Evolutionary conservation across 2,888 invertebrate genomes (phyloP).

Genomic region (Petrophora chlorosata): DNA sequence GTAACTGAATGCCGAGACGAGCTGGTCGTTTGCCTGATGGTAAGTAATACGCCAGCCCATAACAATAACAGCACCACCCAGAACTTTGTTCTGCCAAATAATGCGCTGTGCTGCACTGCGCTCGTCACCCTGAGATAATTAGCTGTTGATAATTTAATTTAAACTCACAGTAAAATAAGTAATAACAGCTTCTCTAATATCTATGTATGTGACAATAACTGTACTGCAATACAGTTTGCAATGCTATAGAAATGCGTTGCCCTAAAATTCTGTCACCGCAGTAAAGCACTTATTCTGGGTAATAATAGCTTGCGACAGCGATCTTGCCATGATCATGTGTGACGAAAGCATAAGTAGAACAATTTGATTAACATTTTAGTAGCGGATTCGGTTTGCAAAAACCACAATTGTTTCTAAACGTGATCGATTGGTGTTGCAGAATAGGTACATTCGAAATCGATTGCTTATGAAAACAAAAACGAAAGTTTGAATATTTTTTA

Average conservation of each 20-base stretch:
- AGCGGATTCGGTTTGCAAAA: constrained; percentile 38
- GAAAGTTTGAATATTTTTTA: constrained; percentile 26
- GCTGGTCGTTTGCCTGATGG: too few species aligned
- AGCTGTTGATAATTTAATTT: too few species aligned
- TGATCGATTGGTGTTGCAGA: constrained; percentile 46
- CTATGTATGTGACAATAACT: constrained; percentile 1
- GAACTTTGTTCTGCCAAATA: too few species aligned
- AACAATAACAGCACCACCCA: too few species aligned
- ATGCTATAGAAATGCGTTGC: neutral
- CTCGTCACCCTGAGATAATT: too few species aligned
- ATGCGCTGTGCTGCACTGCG: too few species aligned
- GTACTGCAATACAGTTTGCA: neutral
- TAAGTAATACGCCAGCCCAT: too few species aligned
- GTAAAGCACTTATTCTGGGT: neutral
- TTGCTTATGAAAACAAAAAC: constrained; percentile 24
- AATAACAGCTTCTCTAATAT: neutral
- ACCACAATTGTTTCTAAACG: constrained; percentile 47
- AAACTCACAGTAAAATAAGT: too few species aligned
- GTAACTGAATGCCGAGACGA: too few species aligned
- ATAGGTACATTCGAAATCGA: constrained; percentile 37
- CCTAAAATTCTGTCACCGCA: constrained; percentile 9
- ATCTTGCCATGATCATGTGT: constrained; percentile 14
- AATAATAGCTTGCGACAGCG: constrained; percentile 14
- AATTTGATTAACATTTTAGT: constrained; percentile 30
- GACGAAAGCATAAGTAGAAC: constrained; percentile 28